Evolutionary conservation across 1,140 invertebrate species (phyloP), one percentile per base, ranked within the genome.

Genomic region (Drosophila nebulosa): DNA sequence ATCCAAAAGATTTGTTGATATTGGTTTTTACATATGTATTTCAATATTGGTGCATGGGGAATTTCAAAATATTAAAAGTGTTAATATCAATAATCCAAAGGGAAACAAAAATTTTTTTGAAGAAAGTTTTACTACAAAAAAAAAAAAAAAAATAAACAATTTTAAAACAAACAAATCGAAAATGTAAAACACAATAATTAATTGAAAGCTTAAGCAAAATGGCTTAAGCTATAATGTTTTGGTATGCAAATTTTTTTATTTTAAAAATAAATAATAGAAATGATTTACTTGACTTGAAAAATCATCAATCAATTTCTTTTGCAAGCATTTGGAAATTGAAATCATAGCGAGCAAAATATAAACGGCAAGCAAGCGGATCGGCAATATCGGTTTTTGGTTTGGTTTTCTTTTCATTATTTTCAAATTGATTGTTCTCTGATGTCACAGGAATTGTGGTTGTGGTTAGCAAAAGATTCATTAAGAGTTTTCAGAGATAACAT

Each of bases 111-210:
- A 24, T 60, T 46, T 9, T 22, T 46, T n/a, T 50, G 1, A 30
- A 12, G 39, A 26, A 50, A 26, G 24, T 50, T 53, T 67, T 5
- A 30, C 81, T 85, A 81, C 81, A 85, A 22, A 26, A 22, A 6
- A 42, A 42, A 12, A 85, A 68, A 50, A 27, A 21, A 32, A n/a
- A 85, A 70, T 36, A 21, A 32, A 32, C 12, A 51, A 56, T 30
- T 71, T 86, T 88, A 86, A 86, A 86, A 86, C 83, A 86, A 86
- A 86, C 83, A 86, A 86, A 86, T 86, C 74, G 72, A 65, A 51
- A 74, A 76, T 68, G 61, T 6, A 42, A 51, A 58, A 76, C 65
- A 69, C 64, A 76, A 61, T 30, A 24, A 24, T 53, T 4, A 55
- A 21, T 21, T 46, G 9, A 46, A 46, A 46, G 39, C 39, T 46